phyloP scores from a whole-genome alignment of 64 coral and sea anemone genomes.

The Acropora tenuis region DNA sequence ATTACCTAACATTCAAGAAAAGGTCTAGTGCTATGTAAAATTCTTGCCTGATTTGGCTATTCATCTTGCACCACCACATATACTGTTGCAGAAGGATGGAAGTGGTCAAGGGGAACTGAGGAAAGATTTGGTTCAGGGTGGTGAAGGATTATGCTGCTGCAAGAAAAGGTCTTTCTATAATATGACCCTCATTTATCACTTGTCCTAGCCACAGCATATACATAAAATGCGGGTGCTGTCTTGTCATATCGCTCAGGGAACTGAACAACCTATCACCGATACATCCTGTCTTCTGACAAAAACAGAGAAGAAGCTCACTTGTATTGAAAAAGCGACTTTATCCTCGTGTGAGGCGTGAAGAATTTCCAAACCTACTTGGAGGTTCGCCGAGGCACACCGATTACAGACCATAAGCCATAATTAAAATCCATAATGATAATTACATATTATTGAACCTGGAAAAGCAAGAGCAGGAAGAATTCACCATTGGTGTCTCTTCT shows the following conservation, averaged over 20 bases:
- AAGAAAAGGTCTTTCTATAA: not conserved
- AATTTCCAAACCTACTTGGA: conserved; percentile 35
- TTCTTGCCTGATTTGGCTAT: not conserved
- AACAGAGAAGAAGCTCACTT: not conserved
- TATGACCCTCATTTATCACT: not conserved
- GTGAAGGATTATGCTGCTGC: not conserved
- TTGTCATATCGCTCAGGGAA: not conserved
- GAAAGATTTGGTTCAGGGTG: not conserved
- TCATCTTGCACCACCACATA: not conserved
- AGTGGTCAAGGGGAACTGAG: not conserved
- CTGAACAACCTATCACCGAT: not conserved
- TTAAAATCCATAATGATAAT: conserved; percentile 62
- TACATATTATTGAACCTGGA: not conserved
- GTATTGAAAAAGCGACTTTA: not conserved
- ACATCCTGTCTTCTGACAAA: not conserved
- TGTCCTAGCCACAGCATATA: not conserved
- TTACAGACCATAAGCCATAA: conserved; percentile 54
- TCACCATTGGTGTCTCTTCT: conserved; percentile 59
- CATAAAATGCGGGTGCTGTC: not conserved
- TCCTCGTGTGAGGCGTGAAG: not conserved
- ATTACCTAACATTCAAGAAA: not conserved
- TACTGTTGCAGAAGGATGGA: not conserved
- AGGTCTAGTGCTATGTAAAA: not conserved
- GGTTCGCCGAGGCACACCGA: conserved; percentile 25
- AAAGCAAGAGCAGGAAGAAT: conserved; percentile 47